Base-by-base conservation (phyloP, 2,113 vertebrate species). In the Leptobrachium ailaonicum region DNA sequence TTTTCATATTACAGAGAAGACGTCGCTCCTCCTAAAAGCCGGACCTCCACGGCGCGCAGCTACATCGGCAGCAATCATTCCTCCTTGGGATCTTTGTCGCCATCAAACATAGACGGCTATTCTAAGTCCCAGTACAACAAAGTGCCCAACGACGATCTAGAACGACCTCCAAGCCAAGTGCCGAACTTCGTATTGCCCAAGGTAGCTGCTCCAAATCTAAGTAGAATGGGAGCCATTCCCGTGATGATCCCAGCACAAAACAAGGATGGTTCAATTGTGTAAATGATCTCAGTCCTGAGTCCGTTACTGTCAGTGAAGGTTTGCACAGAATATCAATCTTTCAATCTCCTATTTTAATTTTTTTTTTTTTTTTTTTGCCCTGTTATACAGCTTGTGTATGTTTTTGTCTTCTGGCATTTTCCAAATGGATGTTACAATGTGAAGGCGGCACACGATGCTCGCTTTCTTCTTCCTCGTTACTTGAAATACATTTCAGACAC, bases 211-310 rank as follows among this genome's bases (percentile, higher is more conserved):
- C 95, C 95, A 87, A 99, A 97, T 90, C 95, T 99, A 85, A 98
- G 95, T 85, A 96, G 98, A 89, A 99, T 99, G 98, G 98, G 98
- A 70, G 98, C 89, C 70, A 92, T 99, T 84, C 92, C 98, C 0
- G 97, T 99, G 89, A 99, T 99, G 98, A 95, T 98, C 79, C 96
- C 98, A 68, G 97, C 97, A 69, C 98, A 99, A 89, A 97, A 94
- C 92, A 95, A 96, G 91, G 98, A 99, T 75, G 98, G 98, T 81
- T 99, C 96, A 0, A 98, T 99, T 79, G 97, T 99, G 82, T 99
- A 97, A 90, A 83, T 58, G 13, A 20, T 32, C 20, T 14, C 32
- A 32, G 20, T 13, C n/a, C 41, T 43, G 13, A 13, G 11, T 56
- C 32, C 63, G 11, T 12, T 4, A 12, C 3, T 60, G 56, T 60